A percentile compares a stretch with the other conserved stretches of the same genome.
Conservation (phyloP, 2,797 vertebrate genomes). For the Oreortyx pictus region DNA sequence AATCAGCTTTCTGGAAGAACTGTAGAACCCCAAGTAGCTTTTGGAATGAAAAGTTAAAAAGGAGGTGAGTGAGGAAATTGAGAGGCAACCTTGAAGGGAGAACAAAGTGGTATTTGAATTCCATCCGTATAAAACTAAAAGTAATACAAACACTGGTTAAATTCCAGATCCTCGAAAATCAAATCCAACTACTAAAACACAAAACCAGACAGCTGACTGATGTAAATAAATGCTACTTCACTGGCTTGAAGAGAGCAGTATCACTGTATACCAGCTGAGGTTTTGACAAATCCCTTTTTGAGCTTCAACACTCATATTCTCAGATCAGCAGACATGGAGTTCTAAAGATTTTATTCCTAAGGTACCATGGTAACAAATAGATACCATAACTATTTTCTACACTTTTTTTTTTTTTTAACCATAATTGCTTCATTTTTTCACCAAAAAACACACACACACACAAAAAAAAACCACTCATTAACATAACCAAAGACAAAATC, state of each 20-base stretch:
- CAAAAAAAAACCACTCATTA: background rate
- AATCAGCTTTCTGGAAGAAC: background rate
- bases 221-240: slow-evolving; percentile 20
- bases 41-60: background rate
- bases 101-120: background rate
- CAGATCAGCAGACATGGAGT: background rate
- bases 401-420: background rate
- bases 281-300: background rate
- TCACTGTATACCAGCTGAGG: background rate
- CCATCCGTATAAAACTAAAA: background rate
- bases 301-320: background rate
- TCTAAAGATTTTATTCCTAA: background rate
- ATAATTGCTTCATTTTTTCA: background rate
- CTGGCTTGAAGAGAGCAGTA: background rate
- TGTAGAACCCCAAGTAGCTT: background rate
- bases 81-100: background rate
- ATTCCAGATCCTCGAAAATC: background rate
- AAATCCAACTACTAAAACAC: background rate
- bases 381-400: background rate
- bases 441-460: too few species aligned
- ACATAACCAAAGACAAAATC: background rate
- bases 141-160: background rate
- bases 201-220: background rate
- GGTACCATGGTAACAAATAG: background rate
- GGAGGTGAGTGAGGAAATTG: background rate